These are phyloP conservation scores for Rhamphomyia laevipes DNA, from an alignment of 2,888 invertebrate genomes.

Conservation along the genomic window DNA sequence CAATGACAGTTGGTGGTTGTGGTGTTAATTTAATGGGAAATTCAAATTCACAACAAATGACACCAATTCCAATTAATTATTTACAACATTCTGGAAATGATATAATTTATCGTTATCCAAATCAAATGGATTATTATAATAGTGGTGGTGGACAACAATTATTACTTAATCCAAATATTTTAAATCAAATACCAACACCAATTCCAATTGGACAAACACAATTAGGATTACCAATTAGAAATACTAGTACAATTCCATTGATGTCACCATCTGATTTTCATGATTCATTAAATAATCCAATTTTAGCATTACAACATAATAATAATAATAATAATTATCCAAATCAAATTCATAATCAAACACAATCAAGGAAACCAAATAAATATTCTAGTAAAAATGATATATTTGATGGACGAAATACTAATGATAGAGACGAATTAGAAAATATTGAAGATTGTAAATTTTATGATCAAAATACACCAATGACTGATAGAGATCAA, in stretches of 20 bases:
- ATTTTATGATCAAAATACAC: too few relatives aligned
- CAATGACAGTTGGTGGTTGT: not conserved
- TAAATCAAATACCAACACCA: not conserved
- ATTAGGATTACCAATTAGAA: not conserved
- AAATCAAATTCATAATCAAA: too few relatives aligned
- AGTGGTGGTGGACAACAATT: not conserved
- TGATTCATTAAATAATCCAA: too few relatives aligned
- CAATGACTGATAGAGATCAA: too few relatives aligned
- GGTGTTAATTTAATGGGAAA: constrained; percentile 2
- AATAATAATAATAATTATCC: too few relatives aligned
- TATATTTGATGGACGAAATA: too few relatives aligned
- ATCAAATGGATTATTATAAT: not conserved
- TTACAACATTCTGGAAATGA: too few relatives aligned
- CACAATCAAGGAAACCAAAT: too few relatives aligned
- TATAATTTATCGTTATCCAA: not conserved
- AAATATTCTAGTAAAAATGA: too few relatives aligned
- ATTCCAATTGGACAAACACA: not conserved
- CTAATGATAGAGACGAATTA: too few relatives aligned
- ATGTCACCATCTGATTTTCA: not conserved
- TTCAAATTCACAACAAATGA: not conserved
- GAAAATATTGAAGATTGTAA: too few relatives aligned
- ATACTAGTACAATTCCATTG: not conserved
- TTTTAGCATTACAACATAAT: too few relatives aligned
- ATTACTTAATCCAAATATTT: not conserved
- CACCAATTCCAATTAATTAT: not conserved